Conservation (phyloP, 2,797 vertebrate species). For the Phyllotis vaccarum region DNA sequence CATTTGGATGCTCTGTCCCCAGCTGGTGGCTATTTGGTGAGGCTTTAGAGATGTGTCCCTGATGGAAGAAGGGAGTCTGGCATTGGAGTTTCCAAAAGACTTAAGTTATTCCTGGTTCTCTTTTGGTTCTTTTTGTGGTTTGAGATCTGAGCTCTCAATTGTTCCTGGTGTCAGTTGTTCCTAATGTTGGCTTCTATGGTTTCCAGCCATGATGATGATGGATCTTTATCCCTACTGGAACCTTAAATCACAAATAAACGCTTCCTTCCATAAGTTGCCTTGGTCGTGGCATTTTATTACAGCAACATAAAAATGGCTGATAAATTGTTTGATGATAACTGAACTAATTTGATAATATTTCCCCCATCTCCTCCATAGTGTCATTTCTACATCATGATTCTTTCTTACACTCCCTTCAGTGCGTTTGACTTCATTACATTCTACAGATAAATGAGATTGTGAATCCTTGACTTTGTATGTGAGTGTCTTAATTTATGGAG, state of each 20-base stretch:
- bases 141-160: neutral
- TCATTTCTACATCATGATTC: neutral
- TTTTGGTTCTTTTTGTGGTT: neutral
- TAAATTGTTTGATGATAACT: neutral
- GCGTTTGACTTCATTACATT: neutral
- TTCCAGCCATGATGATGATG: neutral
- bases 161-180: neutral
- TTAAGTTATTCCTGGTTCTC: neutral
- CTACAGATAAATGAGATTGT: neutral
- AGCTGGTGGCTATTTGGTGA: neutral
- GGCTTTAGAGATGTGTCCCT: neutral
- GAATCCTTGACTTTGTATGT: neutral
- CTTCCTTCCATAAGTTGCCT: neutral
- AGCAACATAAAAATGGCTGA: neutral
- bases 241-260: too few species aligned
- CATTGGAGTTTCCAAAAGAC: neutral
- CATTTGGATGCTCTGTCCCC: neutral
- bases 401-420: neutral
- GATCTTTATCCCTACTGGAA: too few species aligned
- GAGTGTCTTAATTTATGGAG: neutral
- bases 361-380: neutral
- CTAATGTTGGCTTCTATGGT: too few species aligned
- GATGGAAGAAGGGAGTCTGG: neutral
- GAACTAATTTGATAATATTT: neutral
- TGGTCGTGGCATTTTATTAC: neutral